Evolutionary conservation across 1,140 invertebrate genomes (phyloP).

Genomic region (Drosophila eugracilis): DNA sequence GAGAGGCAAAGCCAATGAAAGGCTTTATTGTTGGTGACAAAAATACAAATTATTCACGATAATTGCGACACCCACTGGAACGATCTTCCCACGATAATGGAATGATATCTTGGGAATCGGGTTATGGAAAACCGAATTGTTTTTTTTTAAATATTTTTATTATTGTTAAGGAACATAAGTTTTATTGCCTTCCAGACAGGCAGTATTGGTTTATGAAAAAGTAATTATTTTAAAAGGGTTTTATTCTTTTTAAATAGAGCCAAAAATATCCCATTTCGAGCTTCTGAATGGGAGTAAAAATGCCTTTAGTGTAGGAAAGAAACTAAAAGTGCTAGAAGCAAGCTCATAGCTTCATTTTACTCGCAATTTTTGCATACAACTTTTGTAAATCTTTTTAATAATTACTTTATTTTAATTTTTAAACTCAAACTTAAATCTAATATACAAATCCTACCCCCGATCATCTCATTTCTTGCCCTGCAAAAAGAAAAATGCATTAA

Average conservation of each 20-base stretch:
- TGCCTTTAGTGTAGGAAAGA: too few species aligned
- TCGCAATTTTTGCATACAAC: too few species aligned
- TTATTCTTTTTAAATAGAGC: too few species aligned
- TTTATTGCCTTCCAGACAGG: not conserved
- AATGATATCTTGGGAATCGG: slow-evolving; percentile 18
- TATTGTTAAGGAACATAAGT: not conserved
- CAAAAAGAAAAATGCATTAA: not conserved
- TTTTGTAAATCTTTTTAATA: too few species aligned
- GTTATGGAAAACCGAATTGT: not conserved
- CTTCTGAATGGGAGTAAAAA: too few species aligned
- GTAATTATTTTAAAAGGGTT: too few species aligned
- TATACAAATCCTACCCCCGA: not conserved
- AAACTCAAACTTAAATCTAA: too few species aligned
- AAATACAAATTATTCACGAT: slow-evolving; percentile 57
- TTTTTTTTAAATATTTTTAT: slow-evolving; percentile 13
- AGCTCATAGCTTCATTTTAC: not conserved
- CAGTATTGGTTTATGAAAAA: not conserved
- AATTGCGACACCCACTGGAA: slow-evolving; percentile 48
- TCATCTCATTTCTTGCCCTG: not conserved
- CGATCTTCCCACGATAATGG: slow-evolving; percentile 43
- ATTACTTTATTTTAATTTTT: too few species aligned
- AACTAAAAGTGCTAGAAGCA: too few species aligned
- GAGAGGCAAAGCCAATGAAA: slow-evolving; percentile 28
- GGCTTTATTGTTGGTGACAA: slow-evolving; percentile 58
- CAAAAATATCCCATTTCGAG: too few species aligned